phyloP scores from a whole-genome alignment of 23 tunicate genomes.

The Phallusia fumigata region DNA sequence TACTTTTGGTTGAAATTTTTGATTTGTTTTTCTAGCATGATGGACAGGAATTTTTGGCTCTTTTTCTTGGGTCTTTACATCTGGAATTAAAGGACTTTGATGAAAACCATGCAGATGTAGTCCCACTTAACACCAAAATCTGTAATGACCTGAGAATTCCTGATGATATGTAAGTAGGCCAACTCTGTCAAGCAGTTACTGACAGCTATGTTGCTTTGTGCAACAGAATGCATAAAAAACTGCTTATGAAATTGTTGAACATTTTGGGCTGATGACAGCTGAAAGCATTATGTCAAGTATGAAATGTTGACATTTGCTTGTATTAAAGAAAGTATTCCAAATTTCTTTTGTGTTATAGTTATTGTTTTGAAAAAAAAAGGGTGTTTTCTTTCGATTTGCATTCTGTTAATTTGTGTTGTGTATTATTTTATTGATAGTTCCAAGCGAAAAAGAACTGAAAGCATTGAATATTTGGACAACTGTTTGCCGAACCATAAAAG shows the following conservation, averaged over 20 bases:
- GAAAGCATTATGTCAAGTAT: too few species aligned
- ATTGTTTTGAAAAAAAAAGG: too few species aligned
- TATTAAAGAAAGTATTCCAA: too few species aligned
- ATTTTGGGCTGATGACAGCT: too few species aligned
- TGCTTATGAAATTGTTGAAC: too few species aligned
- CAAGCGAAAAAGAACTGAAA: slow-evolving; percentile 47
- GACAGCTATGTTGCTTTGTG: too few species aligned
- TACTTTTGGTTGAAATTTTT: background rate
- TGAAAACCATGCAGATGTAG: background rate
- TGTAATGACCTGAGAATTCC: background rate
- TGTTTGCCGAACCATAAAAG: slow-evolving; percentile 44
- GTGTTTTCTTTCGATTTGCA: too few species aligned
- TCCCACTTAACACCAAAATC: slow-evolving; percentile 1
- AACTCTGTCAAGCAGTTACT: too few species aligned
- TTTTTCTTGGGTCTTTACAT: slow-evolving; percentile 76
- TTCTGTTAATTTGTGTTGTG: too few species aligned
- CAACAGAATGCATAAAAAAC: too few species aligned
- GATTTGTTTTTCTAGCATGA: slow-evolving; percentile 55
- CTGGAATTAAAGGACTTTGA: slow-evolving; percentile 56
- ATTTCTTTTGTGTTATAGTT: too few species aligned
- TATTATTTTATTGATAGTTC: slow-evolving; percentile 15
- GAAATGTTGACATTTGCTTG: too few species aligned
- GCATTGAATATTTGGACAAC: slow-evolving; percentile 35
- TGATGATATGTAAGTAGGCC: background rate
- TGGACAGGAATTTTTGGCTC: slow-evolving; percentile 82